These are phyloP conservation scores for Phaedon cochleariae DNA, from an alignment of 2,888 invertebrate species.

Conservation along the genomic window DNA sequence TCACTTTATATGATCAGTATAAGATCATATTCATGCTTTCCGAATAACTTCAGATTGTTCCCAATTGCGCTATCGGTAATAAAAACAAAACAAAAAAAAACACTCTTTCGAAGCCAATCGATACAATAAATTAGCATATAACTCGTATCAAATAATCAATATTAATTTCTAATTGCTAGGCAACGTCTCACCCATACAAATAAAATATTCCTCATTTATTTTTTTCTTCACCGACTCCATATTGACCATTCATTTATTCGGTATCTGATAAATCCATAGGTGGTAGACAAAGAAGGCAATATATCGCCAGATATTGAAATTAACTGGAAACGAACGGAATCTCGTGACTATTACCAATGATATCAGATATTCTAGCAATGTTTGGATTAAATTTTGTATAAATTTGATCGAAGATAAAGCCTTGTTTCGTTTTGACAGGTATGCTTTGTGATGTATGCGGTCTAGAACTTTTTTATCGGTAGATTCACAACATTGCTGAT, in stretches of 20 bases:
- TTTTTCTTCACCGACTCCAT: constrained; percentile 13
- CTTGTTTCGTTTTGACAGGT: constrained; percentile 57
- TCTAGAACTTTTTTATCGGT: constrained; percentile 37
- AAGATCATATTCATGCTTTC: too few relatives aligned
- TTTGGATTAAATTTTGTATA: constrained; percentile 61
- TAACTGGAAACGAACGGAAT: constrained; percentile 28
- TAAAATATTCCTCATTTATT: constrained; percentile 47
- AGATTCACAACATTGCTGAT: constrained; percentile 41
- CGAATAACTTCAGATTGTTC: too few relatives aligned
- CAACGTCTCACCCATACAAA: constrained; percentile 58
- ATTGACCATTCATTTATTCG: constrained; percentile 4
- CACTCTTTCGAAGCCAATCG: constrained; percentile 36
- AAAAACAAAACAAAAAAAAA: constrained; percentile 41
- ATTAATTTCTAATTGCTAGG: constrained; percentile 58
- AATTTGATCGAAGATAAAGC: constrained; percentile 58
- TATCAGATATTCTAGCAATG: constrained; percentile 58
- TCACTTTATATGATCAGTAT: too few relatives aligned
- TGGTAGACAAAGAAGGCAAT: constrained; percentile 19
- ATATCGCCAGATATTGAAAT: constrained; percentile 18
- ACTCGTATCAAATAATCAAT: constrained; percentile 53
- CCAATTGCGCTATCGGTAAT: not conserved
- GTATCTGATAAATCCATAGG: not conserved
- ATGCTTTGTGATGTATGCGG: constrained; percentile 44
- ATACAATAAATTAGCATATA: constrained; percentile 50
- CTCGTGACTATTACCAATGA: constrained; percentile 60